Base-by-base conservation (phyloP, 2,888 invertebrate genomes). In the Cephonodes hylas region DNA sequence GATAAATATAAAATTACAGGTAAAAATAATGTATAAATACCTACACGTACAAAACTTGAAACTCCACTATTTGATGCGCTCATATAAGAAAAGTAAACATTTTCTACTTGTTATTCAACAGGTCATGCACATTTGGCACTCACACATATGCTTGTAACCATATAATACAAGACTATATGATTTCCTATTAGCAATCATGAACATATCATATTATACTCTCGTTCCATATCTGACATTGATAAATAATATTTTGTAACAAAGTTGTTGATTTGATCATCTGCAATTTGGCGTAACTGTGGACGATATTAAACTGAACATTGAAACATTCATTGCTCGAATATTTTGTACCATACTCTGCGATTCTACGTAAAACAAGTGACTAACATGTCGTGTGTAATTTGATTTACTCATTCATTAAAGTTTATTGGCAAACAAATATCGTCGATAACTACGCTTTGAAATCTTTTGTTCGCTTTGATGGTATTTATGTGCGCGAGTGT, bases 401-500 rank as follows among this genome's bases (percentile, higher is more conserved):
- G 22, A 60, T 42, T 38, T 20, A 60, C 20, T 48, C 13, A 27
- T 42, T 53, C 53, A 53, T 60, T 60, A 13, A 53, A 60, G 10
- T 42, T 60, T 42, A 53, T 48, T 60, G 5, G 53, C 38, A 18
- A 25, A 53, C 42, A 53, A 53, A 48, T 60, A 42, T 48, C 10
- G 34, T 38, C 59, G 34, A 46, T 59, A 38, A 48, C 27, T 25
- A 42, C 20, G 20, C 23, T 48, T 60, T 25, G 48, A 38, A 15
- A 46, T 18, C 60, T 60, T 53, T 60, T 60, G 60, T 60, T 60
- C 53, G 25, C 27, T 27, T 60, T 53, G 53, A 3, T 58, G 22
- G 58, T 58, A 25, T 57, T 58, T 58, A 58, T 18, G 38, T n/a
- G 53, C 31, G 22, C 23, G 18, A 38, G 38, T 42, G 45, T 46